These are phyloP conservation scores for Ooceraea biroi DNA, from an alignment of 1,140 invertebrate genomes.

Conservation along the genomic window DNA sequence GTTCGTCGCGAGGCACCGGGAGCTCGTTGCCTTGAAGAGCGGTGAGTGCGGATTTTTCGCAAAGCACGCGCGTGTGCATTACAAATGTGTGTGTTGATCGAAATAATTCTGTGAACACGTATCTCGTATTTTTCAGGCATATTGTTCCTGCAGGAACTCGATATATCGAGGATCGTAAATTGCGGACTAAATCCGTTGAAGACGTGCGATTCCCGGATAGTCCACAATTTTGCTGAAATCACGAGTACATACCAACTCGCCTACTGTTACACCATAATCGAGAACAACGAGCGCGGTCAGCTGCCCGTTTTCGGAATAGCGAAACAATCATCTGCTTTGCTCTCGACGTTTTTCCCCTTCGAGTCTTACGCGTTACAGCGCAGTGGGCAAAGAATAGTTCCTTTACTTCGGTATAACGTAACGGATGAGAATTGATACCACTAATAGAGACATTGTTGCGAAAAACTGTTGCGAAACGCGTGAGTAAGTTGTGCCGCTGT, in stretches of 20 bases:
- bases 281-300: conserved; percentile 92
- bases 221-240: conserved; percentile 94
- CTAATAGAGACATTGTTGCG: neutral
- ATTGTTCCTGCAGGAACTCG: conserved; percentile 92
- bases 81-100: conserved; percentile 11
- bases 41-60: conserved; percentile 87
- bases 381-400: conserved; percentile 83
- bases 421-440: neutral
- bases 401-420: conserved; percentile 78
- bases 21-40: conserved; percentile 91
- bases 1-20: conserved; percentile 94
- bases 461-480: too few species aligned
- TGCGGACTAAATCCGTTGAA: conserved; percentile 94
- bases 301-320: conserved; percentile 87
- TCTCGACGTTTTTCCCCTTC: conserved; percentile 93
- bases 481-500: conserved; percentile 11
- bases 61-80: neutral
- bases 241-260: conserved; percentile 95
- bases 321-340: conserved; percentile 77
- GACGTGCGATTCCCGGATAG: conserved; percentile 91
- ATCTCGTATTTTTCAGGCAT: conserved; percentile 89
- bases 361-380: conserved; percentile 91
- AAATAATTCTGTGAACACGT: conserved; percentile 36
- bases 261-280: conserved; percentile 96
- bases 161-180: conserved; percentile 93